These are phyloP conservation scores for Halichoeres trimaculatus DNA, from an alignment of 2,113 vertebrate genomes.

Conservation along the genomic window DNA sequence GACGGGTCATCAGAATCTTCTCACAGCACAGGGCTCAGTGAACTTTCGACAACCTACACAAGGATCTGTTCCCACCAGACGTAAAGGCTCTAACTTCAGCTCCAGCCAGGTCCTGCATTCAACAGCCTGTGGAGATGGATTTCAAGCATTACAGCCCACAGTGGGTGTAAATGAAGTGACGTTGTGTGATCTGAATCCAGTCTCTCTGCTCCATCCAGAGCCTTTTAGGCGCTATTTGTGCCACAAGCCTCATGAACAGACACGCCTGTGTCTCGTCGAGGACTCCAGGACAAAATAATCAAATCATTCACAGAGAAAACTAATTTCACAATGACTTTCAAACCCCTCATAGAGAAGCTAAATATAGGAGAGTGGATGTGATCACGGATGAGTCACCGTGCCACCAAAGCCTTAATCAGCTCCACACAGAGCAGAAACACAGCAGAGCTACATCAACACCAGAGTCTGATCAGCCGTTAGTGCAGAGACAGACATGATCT, in stretches of 20 bases:
- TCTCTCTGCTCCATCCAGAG: too few species aligned
- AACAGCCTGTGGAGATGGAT: too few species aligned
- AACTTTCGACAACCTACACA: slow-evolving; percentile 1
- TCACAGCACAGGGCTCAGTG: neutral
- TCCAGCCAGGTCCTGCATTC: too few species aligned
- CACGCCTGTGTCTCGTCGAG: slow-evolving; percentile 18
- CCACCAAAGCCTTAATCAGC: slow-evolving; percentile 46
- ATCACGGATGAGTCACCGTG: slow-evolving; percentile 61
- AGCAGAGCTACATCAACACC: neutral
- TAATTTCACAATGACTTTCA: slow-evolving; percentile 49
- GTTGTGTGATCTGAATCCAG: too few species aligned
- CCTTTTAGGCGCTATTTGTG: too few species aligned
- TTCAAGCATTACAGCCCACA: too few species aligned
- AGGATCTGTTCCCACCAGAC: slow-evolving; percentile 2
- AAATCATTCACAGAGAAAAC: slow-evolving; percentile 51
- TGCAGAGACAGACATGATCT: neutral
- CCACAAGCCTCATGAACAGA: neutral
- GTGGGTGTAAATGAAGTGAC: too few species aligned
- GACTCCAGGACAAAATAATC: slow-evolving; percentile 52
- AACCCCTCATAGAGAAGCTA: slow-evolving; percentile 33
- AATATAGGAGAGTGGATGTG: slow-evolving; percentile 48
- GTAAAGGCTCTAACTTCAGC: too few species aligned
- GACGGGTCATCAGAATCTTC: neutral
- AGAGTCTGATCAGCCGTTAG: neutral
- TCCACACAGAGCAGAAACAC: slow-evolving; percentile 23